Conservation (phyloP, 35 echinoderm and acorn worm genomes). For the Acanthaster planci region DNA sequence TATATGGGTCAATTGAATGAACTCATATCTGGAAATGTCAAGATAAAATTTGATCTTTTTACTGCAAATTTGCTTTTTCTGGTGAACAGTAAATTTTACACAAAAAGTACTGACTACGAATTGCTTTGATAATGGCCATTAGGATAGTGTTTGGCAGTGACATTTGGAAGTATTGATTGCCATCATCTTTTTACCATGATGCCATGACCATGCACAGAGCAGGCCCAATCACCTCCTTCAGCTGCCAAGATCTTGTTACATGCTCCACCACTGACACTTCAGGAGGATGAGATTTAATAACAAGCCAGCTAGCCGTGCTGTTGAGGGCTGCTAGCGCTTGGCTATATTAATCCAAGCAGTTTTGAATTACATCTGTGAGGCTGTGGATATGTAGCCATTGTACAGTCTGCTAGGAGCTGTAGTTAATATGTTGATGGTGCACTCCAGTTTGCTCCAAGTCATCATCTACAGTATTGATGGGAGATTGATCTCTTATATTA, state of each 20-base stretch:
- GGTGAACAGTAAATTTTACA: too few species aligned
- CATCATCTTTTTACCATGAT: constrained; percentile 1
- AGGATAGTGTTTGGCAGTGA: constrained; percentile 21
- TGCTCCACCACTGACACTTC: constrained; percentile 30
- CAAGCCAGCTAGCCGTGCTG: constrained; percentile 9
- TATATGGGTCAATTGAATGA: too few species aligned
- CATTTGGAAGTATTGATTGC: constrained; percentile 26
- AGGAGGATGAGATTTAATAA: constrained; percentile 24
- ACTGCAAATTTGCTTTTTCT: too few species aligned
- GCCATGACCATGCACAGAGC: constrained; percentile 22
- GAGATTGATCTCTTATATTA: neutral
- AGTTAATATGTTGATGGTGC: neutral
- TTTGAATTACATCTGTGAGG: constrained; percentile 31
- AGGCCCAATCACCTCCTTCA: constrained; percentile 4
- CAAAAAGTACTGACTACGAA: too few species aligned
- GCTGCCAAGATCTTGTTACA: constrained; percentile 15
- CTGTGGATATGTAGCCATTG: constrained; percentile 25
- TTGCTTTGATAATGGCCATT: constrained; percentile 4
- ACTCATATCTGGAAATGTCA: too few species aligned
- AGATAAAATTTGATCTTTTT: too few species aligned
- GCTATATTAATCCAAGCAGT: constrained; percentile 29
- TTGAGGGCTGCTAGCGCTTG: neutral
- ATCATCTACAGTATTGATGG: neutral
- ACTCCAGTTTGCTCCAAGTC: neutral
- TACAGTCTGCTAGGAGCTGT: neutral